Percentiles rank a stretch among this genome's conserved stretches.
Evolutionary conservation across 2,888 invertebrate species (phyloP).

Genomic region (Eurois occulta): DNA sequence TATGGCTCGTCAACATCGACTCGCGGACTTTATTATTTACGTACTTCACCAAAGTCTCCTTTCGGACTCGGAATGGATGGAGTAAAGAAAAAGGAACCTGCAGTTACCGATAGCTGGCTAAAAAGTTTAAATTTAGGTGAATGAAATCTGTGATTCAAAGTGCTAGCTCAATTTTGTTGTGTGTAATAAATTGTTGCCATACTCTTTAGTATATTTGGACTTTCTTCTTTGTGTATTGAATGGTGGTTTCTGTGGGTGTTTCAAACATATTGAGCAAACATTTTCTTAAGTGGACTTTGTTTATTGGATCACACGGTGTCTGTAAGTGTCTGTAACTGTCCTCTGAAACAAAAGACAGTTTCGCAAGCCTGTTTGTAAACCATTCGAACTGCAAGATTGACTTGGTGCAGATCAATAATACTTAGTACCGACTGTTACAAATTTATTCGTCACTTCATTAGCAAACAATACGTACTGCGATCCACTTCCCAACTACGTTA

Average conservation of each 20-base stretch:
- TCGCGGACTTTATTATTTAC: conserved; percentile 86
- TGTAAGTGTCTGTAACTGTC: conserved; percentile 47
- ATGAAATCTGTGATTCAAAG: conserved; percentile 59
- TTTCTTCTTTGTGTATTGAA: conserved; percentile 20
- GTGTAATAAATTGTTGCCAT: conserved; percentile 71
- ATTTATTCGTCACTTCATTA: conserved; percentile 67
- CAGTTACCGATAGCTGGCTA: conserved; percentile 74
- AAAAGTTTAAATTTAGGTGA: conserved; percentile 73
- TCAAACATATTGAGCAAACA: conserved; percentile 25
- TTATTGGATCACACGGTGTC: conserved; percentile 42
- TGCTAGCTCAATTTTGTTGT: conserved; percentile 57
- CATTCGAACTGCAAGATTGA: conserved; percentile 72
- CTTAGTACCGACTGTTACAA: conserved; percentile 61
- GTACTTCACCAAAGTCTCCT: conserved; percentile 81
- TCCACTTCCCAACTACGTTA: conserved; percentile 46
- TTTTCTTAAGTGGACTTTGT: conserved; percentile 13
- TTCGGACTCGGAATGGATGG: conserved; percentile 86
- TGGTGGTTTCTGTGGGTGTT: conserved; percentile 19
- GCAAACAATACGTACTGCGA: conserved; percentile 45
- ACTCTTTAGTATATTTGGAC: conserved; percentile 41
- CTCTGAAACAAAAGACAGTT: conserved; percentile 66
- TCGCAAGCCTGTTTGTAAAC: conserved; percentile 71
- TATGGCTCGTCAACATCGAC: conserved; percentile 85
- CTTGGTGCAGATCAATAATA: conserved; percentile 63
- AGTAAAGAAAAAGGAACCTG: conserved; percentile 71